phyloP scores from a whole-genome alignment of 2,113 vertebrate genomes.

The Cynoglossus semilaevis region DNA sequence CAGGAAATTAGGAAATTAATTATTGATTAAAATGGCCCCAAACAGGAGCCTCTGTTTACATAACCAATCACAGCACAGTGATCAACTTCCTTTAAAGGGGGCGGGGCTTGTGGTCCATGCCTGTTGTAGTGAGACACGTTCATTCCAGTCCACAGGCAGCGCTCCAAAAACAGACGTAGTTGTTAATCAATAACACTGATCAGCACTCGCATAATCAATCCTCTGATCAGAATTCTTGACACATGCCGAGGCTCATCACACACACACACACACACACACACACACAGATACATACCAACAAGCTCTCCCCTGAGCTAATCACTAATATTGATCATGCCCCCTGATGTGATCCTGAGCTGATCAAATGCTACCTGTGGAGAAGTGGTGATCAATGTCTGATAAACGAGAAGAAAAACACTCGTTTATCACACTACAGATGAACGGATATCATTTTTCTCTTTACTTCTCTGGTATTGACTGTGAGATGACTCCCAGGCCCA shows the following conservation, averaged over 20 bases:
- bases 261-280: slow-evolving; percentile 3
- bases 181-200: slow-evolving; percentile 68
- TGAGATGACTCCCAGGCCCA: slow-evolving; percentile 52
- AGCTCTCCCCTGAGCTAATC: slow-evolving; percentile 54
- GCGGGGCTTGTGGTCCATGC: not conserved
- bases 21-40: too few relatives aligned
- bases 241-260: slow-evolving; percentile 43
- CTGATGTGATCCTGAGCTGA: slow-evolving; percentile 74
- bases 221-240: slow-evolving; percentile 68
- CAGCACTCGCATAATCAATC: slow-evolving; percentile 66
- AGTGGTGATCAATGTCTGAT: slow-evolving; percentile 72
- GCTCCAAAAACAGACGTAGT: slow-evolving; percentile 48
- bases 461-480: slow-evolving; percentile 72
- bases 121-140: slow-evolving; percentile 4
- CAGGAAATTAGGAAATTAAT: too few relatives aligned
- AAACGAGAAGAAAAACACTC: slow-evolving; percentile 76
- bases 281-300: slow-evolving; percentile 3
- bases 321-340: slow-evolving; percentile 67
- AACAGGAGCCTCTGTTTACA: too few relatives aligned
- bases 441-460: slow-evolving; percentile 75
- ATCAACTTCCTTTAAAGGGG: too few relatives aligned
- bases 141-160: slow-evolving; percentile 21
- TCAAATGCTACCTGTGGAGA: slow-evolving; percentile 73
- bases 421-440: slow-evolving; percentile 73
- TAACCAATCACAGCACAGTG: too few relatives aligned